phyloP scores from a whole-genome alignment of 2,797 vertebrate species.

The Acrossocheilus wenchowensis region DNA sequence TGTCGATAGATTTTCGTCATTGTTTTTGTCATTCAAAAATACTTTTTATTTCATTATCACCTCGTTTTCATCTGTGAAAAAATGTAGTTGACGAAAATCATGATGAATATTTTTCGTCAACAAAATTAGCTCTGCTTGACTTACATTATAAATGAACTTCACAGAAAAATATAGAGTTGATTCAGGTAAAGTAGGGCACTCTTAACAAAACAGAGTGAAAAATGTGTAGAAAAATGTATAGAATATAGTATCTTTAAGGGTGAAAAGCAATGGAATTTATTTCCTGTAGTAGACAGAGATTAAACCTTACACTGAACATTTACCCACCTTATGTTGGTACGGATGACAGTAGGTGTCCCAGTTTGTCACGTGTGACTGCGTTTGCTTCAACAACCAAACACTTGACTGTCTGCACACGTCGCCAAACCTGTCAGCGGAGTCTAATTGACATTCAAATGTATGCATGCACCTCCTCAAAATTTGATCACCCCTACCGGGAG shows the following conservation, averaged over 20 bases:
- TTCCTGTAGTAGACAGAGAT: background rate
- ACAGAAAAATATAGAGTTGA: background rate
- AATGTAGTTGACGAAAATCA: no score
- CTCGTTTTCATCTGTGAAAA: no score
- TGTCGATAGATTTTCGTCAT: no score
- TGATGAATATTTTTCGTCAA: background rate
- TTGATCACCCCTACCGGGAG: constrained; percentile 60
- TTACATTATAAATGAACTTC: background rate
- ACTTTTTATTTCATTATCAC: no score
- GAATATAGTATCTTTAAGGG: background rate
- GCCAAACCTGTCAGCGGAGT: constrained; percentile 46
- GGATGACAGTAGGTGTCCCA: constrained; percentile 41
- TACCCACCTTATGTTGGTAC: background rate
- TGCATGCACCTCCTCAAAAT: constrained; percentile 62
- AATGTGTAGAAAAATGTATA: background rate
- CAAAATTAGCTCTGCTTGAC: background rate
- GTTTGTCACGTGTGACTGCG: constrained; percentile 37
- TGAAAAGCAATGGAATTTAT: background rate
- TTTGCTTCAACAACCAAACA: constrained; percentile 56
- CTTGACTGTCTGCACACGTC: constrained; percentile 65
- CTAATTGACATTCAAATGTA: constrained; percentile 70
- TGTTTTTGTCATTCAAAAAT: no score
- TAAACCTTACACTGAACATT: background rate
- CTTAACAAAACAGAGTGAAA: background rate
- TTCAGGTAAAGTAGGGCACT: no score